Conservation (phyloP, 2,888 invertebrate genomes). For the Eudasyphora cyanicolor region DNA sequence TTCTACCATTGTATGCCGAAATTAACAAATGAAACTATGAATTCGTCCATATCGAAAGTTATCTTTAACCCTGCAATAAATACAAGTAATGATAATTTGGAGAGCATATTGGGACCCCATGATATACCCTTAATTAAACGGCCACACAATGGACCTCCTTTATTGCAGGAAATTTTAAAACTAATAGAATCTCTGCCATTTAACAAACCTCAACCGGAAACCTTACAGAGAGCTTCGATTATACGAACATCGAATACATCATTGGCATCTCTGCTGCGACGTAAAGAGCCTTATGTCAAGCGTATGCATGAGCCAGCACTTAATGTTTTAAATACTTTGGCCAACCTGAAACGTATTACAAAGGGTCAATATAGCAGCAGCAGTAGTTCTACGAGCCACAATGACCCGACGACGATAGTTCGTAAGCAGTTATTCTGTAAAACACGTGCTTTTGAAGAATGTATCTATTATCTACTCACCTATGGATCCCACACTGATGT, state of each 20-base stretch:
- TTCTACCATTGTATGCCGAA: constrained; percentile 77
- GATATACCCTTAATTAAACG: constrained; percentile 76
- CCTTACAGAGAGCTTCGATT: constrained; percentile 75
- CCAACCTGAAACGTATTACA: constrained; percentile 82
- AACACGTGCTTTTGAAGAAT: constrained; percentile 87
- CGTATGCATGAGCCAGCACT: constrained; percentile 82
- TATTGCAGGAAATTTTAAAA: constrained; percentile 86
- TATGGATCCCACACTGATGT: constrained; percentile 89
- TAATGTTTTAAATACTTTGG: constrained; percentile 83
- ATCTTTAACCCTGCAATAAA: constrained; percentile 59
- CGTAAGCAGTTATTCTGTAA: constrained; percentile 72
- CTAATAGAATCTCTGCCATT: constrained; percentile 83
- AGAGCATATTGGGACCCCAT: constrained; percentile 58
- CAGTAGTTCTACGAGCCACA: constrained; percentile 43
- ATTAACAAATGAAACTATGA: constrained; percentile 72
- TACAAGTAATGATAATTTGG: constrained; percentile 34
- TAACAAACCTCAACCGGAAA: constrained; percentile 75
- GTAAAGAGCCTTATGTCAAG: constrained; percentile 81
- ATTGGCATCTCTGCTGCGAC: constrained; percentile 75
- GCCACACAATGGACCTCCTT: constrained; percentile 84
- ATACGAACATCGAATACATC: constrained; percentile 78
- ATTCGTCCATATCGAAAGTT: constrained; percentile 71
- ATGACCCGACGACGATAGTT: constrained; percentile 63
- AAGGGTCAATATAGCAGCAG: constrained; percentile 81
- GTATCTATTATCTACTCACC: constrained; percentile 88